A percentile compares a stretch with the other conserved stretches of the same genome.
phyloP scores from a whole-genome alignment of 2,113 vertebrate genomes.

The Ploceus nigricollis region DNA sequence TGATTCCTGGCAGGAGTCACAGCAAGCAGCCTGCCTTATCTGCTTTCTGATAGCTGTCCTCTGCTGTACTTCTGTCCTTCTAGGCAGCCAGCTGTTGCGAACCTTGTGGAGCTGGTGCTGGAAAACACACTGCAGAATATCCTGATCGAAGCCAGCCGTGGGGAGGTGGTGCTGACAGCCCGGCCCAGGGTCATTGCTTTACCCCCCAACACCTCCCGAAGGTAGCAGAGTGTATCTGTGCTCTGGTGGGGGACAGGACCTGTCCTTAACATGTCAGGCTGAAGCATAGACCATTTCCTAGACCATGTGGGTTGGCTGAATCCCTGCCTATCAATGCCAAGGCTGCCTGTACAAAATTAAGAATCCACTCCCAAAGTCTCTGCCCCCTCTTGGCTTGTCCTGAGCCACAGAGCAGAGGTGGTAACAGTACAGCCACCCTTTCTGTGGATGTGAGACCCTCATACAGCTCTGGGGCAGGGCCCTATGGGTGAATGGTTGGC shows the following conservation, averaged over 20 bases:
- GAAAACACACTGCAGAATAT: constrained; percentile 88
- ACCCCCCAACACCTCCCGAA: constrained; percentile 52
- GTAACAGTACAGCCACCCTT: background rate
- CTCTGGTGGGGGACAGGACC: background rate
- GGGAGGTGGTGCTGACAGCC: constrained; percentile 83
- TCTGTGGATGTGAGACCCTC: background rate
- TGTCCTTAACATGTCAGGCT: background rate
- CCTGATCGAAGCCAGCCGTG: constrained; percentile 84
- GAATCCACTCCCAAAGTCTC: background rate
- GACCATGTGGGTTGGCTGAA: background rate
- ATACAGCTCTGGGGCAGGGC: background rate
- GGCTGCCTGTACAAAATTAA: background rate
- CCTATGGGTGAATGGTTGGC: background rate
- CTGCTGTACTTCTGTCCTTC: background rate
- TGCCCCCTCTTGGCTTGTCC: background rate
- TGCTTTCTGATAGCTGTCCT: background rate
- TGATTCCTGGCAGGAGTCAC: background rate
- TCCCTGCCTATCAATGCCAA: background rate
- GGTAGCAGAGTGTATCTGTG: constrained; percentile 9
- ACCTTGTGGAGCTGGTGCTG: constrained; percentile 78
- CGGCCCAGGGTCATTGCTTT: constrained; percentile 72
- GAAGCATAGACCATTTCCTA: background rate
- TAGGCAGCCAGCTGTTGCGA: constrained; percentile 72
- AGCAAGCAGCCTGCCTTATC: constrained; percentile 1
- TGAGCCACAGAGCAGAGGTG: background rate